These are phyloP conservation scores for Pipistrellus pygmaeus DNA, from an alignment of 2,797 vertebrate species.

Conservation along the genomic window DNA sequence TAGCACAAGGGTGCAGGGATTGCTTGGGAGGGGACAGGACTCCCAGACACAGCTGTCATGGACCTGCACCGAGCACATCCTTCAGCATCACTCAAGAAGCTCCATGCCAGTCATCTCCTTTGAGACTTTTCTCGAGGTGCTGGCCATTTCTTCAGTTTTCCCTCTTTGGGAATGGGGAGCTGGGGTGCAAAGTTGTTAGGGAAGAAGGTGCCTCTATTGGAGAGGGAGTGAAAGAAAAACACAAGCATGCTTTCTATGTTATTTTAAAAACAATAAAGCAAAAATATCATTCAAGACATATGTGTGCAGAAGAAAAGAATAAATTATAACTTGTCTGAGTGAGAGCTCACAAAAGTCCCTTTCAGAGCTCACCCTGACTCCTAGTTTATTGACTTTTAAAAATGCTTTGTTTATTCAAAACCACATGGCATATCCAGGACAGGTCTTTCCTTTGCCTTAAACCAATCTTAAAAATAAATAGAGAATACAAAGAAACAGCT, in stretches of 20 bases:
- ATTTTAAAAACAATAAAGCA: neutral
- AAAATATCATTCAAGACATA: neutral
- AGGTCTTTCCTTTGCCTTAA: slow-evolving; percentile 66
- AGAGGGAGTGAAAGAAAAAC: neutral
- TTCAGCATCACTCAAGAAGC: rapidly evolving
- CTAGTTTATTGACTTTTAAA: slow-evolving; percentile 67
- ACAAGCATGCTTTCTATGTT: neutral
- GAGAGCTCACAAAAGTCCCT: slow-evolving; percentile 39
- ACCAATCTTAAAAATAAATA: slow-evolving; percentile 79
- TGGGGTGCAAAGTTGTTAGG: rapidly evolving
- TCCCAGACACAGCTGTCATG: neutral
- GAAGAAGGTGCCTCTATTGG: too few relatives aligned
- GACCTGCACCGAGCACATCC: neutral
- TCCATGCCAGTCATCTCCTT: rapidly evolving
- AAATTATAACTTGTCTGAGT: neutral
- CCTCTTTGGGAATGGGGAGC: neutral
- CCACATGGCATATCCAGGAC: slow-evolving; percentile 60
- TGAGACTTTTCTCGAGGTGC: rapidly evolving
- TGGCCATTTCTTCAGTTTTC: rapidly evolving
- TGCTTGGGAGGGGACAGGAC: rapidly evolving
- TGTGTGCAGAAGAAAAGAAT: slow-evolving; percentile 10
- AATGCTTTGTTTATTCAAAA: slow-evolving; percentile 75
- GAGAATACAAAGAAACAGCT: slow-evolving; percentile 69
- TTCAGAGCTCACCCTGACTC: slow-evolving; percentile 63
- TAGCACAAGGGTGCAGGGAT: rapidly evolving